Conservation (phyloP, 2,113 vertebrate genomes). For the Xenotilapia leptura region DNA sequence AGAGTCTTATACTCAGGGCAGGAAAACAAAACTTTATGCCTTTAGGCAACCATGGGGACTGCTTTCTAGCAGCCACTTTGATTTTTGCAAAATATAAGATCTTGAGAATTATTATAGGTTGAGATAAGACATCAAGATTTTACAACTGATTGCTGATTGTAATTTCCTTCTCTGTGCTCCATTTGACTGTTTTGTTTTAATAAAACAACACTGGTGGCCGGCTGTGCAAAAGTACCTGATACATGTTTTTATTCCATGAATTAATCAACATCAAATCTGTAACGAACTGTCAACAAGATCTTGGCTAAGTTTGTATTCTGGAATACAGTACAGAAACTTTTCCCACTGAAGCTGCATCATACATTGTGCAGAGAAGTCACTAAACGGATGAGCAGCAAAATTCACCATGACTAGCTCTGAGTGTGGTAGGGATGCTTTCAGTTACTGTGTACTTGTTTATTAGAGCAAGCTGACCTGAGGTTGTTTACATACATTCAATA, state of each 20-base stretch:
- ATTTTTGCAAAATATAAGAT: background rate
- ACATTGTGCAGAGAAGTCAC: background rate
- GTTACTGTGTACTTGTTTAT: background rate
- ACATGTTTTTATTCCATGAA: background rate
- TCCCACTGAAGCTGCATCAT: background rate
- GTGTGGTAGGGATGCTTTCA: background rate
- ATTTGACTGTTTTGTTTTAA: background rate
- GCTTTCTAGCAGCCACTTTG: background rate
- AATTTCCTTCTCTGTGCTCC: background rate
- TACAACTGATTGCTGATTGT: conserved; percentile 9
- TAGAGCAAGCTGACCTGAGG: background rate
- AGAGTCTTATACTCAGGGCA: background rate
- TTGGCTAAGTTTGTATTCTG: background rate
- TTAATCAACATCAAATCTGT: background rate
- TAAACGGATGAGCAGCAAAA: background rate
- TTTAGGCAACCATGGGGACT: background rate
- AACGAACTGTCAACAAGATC: background rate
- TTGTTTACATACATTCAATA: background rate
- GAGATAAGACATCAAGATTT: conserved; percentile 18
- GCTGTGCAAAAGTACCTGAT: background rate
- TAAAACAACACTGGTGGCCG: background rate
- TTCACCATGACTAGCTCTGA: background rate
- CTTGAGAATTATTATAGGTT: background rate
- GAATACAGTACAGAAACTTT: background rate
- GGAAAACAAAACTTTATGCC: background rate